Evolutionary conservation across 2,888 invertebrate genomes (phyloP).

Genomic region (Allophyes oxyacanthae): DNA sequence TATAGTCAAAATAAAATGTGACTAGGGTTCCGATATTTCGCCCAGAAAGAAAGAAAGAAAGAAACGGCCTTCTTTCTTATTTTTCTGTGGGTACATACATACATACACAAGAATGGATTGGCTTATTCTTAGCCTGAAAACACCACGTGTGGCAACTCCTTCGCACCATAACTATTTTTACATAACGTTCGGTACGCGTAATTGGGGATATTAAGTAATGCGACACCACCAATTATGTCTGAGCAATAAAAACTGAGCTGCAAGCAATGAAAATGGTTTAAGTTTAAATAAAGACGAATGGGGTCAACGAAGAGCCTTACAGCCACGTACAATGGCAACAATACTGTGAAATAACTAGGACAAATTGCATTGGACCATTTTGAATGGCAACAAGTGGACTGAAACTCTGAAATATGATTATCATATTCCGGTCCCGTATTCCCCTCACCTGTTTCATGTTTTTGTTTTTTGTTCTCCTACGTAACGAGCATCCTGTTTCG

Average conservation of each 20-base stretch:
- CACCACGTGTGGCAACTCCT: conserved; percentile 10
- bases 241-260: conserved; percentile 40
- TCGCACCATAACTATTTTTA: conserved; percentile 17
- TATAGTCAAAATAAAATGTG: not conserved
- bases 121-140: conserved; percentile 8
- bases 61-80: not conserved
- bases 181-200: conserved; percentile 17
- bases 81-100: no score
- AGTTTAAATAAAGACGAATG: conserved; percentile 46
- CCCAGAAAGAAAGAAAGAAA: not conserved
- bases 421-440: conserved; percentile 69
- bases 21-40: not conserved
- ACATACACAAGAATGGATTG: not conserved
- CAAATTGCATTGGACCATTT: conserved; percentile 61
- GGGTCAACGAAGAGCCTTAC: conserved; percentile 45
- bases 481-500: conserved; percentile 83
- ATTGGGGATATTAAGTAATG: conserved; percentile 34
- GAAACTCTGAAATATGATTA: conserved; percentile 77
- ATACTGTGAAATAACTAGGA: conserved; percentile 51
- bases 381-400: conserved; percentile 72
- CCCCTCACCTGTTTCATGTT: conserved; percentile 76
- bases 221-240: conserved; percentile 35
- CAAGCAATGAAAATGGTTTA: conserved; percentile 41
- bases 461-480: conserved; percentile 72
- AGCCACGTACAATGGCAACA: conserved; percentile 50